Base-by-base conservation (phyloP, 2,113 vertebrate genomes). In the Misgurnus mizolepis region DNA sequence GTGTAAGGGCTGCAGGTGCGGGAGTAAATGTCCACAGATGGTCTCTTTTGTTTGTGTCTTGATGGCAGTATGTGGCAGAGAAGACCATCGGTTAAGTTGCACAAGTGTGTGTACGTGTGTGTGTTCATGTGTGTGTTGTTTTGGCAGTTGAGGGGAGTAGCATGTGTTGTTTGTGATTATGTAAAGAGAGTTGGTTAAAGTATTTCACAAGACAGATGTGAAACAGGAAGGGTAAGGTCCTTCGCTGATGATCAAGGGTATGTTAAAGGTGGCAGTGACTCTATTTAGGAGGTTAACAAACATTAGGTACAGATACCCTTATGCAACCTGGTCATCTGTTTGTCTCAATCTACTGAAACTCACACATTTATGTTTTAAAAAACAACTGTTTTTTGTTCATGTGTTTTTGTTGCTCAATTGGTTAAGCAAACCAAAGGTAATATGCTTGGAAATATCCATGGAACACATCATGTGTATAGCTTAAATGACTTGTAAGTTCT, bases 1-100 rank as follows among this genome's bases (percentile, higher is more conserved):
- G 27, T 22, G 39, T 27, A 64, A 79, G 64, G 58, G 56, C 18
- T 77, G 56, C 61, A 70, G 34, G 60, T 72, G 61, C 61, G 67
- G 70, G 67, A 62, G 49, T 39, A 69, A 58, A 79, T 75, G 17
- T 40, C 10, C 53, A 62, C 49, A 45, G 62, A 79, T 50, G 65
- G 62, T 73, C 45, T 72, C 65, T 80, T 80, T 62, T 81, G 67
- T 74, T 43, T 62, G 73, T 49, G 40, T 78, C 67, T 67, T 73
- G 69, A 72, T 53, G 50, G 50, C 50, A 14, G 50, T 53, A 15
- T 4, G 50, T 53, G 50, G 50, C 50, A 70, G 49, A 70, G 47
- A 53, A 70, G 49, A 39, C 22, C 2, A 0, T 53, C 67, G 43
- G 55, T 55, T 27, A 27, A 55, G 55, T 22, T 18, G 50, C 50